Percentiles rank a stretch among this genome's conserved stretches.
phyloP scores from a whole-genome alignment of 2,888 invertebrate species.

The Subacronicta megacephala region DNA sequence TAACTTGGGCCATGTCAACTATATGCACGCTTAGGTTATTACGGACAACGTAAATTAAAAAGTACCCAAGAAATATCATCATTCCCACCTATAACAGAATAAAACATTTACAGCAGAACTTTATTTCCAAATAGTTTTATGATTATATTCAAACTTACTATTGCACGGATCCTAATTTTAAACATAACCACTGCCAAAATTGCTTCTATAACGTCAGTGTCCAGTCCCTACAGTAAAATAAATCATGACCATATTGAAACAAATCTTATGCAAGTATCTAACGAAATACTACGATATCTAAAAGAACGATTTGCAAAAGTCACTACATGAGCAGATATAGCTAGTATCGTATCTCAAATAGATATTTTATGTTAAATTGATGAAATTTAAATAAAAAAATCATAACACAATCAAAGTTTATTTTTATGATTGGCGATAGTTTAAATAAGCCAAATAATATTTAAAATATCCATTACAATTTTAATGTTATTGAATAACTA shows the following conservation, averaged over 20 bases:
- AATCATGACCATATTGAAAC: slow-evolving; percentile 61
- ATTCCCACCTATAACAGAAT: slow-evolving; percentile 78
- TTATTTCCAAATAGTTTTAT: neutral
- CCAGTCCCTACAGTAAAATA: slow-evolving; percentile 4
- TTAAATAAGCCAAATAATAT: slow-evolving; percentile 33
- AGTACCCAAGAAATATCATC: slow-evolving; percentile 90
- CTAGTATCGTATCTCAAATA: too few species aligned
- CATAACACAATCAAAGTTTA: slow-evolving; percentile 42
- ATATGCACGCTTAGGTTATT: slow-evolving; percentile 85
- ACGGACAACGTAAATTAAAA: slow-evolving; percentile 78
- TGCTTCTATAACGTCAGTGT: slow-evolving; percentile 30
- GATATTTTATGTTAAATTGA: too few species aligned
- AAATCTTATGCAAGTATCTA: too few species aligned
- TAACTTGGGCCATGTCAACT: slow-evolving; percentile 77
- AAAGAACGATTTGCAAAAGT: too few species aligned
- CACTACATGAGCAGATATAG: too few species aligned
- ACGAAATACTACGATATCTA: too few species aligned
- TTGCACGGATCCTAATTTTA: slow-evolving; percentile 78
- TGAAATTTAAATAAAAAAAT: slow-evolving; percentile 33
- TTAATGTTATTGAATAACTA: slow-evolving; percentile 16
- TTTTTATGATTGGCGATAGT: slow-evolving; percentile 45
- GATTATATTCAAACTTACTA: slow-evolving; percentile 68
- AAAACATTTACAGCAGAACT: slow-evolving; percentile 1
- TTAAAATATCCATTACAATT: slow-evolving; percentile 28
- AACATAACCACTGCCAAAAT: slow-evolving; percentile 67